Evolutionary conservation across 2,797 vertebrate genomes (phyloP), one percentile per base, ranked within the genome.

Genomic region (Discoglossus pictus): DNA sequence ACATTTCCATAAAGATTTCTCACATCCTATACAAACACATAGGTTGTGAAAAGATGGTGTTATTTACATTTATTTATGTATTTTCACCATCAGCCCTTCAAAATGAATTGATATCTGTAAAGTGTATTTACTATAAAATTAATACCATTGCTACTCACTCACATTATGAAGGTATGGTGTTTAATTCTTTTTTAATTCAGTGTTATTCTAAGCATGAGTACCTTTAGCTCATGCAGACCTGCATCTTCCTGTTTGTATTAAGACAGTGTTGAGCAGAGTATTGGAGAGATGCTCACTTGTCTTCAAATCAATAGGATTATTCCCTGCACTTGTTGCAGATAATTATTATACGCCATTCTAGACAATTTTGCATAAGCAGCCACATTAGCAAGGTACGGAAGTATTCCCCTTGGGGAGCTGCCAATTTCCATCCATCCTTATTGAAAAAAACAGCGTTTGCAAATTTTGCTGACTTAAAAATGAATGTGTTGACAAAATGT

Each of bases 281-380:
- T 42, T 48, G 42, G 47, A 36, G 23, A 11, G 63, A 17, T 56
- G 38, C 17, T 55, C 42, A 11, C 46, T 52, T 7, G 48, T 63
- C 47, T 56, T 66, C 11, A 47, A 36, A 47, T 47, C 31, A 61
- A 60, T 68, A 35, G 34, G 18, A 44, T 61, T 38, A 25, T 68
- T 68, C 40, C 48, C 15, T 61, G 47, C 31, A 23, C 39, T 61
- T 53, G 20, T 52, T 54, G 27, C 38, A 44, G 25, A 60, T 60
- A 52, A 60, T 68, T 51, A 43, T 68, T 68, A 43, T 60, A 51
- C 48, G 44, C n/a, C 10, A 65, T 65, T 36, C 38, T 52, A 52
- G 47, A 59, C 54, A 15, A 27, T 66, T 58, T 59, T 68, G 40
- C 55, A 61, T 60, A 67, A 67, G 64, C 46, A 66, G 38, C 52